These are phyloP conservation scores for Sialis lutaria DNA, from an alignment of 2,888 invertebrate species.

Conservation along the genomic window DNA sequence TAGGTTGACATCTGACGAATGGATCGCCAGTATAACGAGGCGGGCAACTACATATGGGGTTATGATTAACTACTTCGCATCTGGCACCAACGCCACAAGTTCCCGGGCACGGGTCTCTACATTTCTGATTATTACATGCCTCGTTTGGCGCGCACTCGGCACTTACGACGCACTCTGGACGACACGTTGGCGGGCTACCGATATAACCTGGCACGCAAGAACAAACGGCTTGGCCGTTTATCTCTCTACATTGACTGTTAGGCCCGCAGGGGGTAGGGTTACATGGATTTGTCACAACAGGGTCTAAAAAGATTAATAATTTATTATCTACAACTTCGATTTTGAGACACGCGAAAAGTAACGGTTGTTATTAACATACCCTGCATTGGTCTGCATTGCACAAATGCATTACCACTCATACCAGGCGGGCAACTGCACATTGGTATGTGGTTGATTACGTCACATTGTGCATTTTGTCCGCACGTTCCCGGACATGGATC, in stretches of 20 bases:
- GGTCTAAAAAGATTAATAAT: neutral
- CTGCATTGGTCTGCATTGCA: conserved; percentile 31
- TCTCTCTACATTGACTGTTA: conserved; percentile 56
- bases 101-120: conserved; percentile 65
- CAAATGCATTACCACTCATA: conserved; percentile 51
- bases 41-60: conserved; percentile 62
- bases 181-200: conserved; percentile 60
- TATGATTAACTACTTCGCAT: conserved; percentile 65
- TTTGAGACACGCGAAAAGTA: neutral
- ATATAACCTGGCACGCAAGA: conserved; percentile 52
- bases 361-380: conserved; percentile 16
- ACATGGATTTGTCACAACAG: conserved; percentile 33
- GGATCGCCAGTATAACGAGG: conserved; percentile 53
- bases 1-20: conserved; percentile 45
- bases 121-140: conserved; percentile 64
- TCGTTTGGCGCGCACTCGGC: conserved; percentile 56
- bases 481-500: conserved; percentile 55
- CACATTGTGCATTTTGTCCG: conserved; percentile 50
- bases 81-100: conserved; percentile 60
- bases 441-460: conserved; percentile 55
- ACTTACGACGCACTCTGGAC: conserved; percentile 59
- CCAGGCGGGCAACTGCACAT: conserved; percentile 52
- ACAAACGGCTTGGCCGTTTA: conserved; percentile 55
- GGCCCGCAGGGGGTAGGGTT: conserved; percentile 60
- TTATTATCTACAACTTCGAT: neutral